Evolutionary conservation across 2,888 invertebrate species (phyloP), one percentile per base, ranked within the genome.

Genomic region (Sinodicranocentrus sp.): DNA sequence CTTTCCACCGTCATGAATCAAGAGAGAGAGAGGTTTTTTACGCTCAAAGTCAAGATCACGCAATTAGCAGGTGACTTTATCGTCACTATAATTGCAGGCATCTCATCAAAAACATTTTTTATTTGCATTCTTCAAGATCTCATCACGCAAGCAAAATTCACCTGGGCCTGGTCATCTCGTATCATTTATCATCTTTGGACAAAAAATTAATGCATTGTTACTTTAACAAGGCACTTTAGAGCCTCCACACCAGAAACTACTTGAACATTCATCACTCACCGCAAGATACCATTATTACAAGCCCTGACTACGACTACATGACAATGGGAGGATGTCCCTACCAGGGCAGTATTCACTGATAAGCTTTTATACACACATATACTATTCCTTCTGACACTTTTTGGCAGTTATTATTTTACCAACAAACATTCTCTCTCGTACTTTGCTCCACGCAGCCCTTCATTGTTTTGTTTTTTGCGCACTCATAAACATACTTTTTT

Each of bases 291-390:
- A 52, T 52, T n/a, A 52, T 52, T 15, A n/a, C 15, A 15, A 15
- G 19, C 10, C 21, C 21, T 59, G 19, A 59, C 25, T 25, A 59
- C 15, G 23, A 25, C 21, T 23, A 52, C 10, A 43, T 43, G 78
- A 78, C 78, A 78, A 78, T 78, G 78, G 78, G 78, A 78, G 78
- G 78, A 78, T 78, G 78, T 70, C 70, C 68, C 77, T 44, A 77
- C 77, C 77, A 77, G 44, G n/a, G n/a, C n/a, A n/a, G n/a, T n/a
- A n/a, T n/a, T n/a, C n/a, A n/a, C n/a, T n/a, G n/a, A n/a, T n/a
- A n/a, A n/a, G n/a, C n/a, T n/a, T 10, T 33, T 33, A 33, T 33
- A 6, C 33, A 33, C 33, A 6, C 33, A 10, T 10, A 6, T 10
- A 33, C 33, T 33, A 3, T 33, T 10, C 33, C 33, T 3, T 33